Evolutionary conservation across 2,797 vertebrate genomes (phyloP).

Genomic region (Argyrosomus regius): DNA sequence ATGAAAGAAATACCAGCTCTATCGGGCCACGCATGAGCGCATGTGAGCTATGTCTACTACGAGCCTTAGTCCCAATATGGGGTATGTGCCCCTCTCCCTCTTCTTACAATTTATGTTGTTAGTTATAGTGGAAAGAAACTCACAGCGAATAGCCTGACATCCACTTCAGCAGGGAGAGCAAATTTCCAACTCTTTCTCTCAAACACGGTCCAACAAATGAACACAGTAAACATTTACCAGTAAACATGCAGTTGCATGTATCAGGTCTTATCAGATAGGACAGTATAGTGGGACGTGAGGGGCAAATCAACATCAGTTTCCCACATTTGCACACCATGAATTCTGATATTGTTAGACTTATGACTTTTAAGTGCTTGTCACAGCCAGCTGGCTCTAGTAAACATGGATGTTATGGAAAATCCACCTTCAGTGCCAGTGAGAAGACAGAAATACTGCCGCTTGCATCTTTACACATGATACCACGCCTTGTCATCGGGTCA

Average conservation of each 20-base stretch:
- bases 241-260: conserved; percentile 5
- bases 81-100: conserved; percentile 75
- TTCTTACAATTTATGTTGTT: conserved; percentile 65
- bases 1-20: conserved; percentile 87
- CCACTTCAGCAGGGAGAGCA: conserved; percentile 24
- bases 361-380: conserved; percentile 67
- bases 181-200: conserved; percentile 13
- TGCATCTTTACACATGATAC: conserved; percentile 83
- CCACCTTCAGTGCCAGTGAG: conserved; percentile 79
- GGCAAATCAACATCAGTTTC: conserved; percentile 49
- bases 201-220: conserved; percentile 25
- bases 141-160: conserved; percentile 23
- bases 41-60: conserved; percentile 87
- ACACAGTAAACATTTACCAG: not conserved
- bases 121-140: conserved; percentile 52
- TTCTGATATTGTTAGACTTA: conserved; percentile 72
- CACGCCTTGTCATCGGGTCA: conserved; percentile 79
- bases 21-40: conserved; percentile 86
- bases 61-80: conserved; percentile 80
- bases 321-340: conserved; percentile 55
- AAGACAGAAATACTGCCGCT: conserved; percentile 82
- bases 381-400: conserved; percentile 81
- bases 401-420: conserved; percentile 85
- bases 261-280: conserved; percentile 20
- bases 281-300: conserved; percentile 10